phyloP scores from a whole-genome alignment of 2,888 invertebrate species.

The Melanchra persicariae region DNA sequence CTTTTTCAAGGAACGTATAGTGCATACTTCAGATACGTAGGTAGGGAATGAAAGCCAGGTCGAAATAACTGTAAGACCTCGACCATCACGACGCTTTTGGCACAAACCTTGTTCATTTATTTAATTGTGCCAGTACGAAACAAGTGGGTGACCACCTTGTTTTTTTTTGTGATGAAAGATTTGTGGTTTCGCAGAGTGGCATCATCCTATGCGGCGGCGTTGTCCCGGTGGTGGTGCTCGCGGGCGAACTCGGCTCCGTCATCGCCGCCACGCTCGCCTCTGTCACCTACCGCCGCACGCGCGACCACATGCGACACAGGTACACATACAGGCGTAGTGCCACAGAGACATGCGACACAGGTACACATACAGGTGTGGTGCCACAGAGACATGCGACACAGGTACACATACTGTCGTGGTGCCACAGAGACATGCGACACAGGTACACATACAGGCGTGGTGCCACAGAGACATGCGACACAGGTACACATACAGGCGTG shows the following conservation, averaged over 20 bases:
- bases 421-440: not conserved
- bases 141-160: too few species aligned
- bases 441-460: conserved; percentile 71
- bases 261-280: conserved; percentile 88
- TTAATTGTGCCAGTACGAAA: too few species aligned
- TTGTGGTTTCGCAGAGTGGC: conserved; percentile 73
- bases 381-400: not conserved
- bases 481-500: too few species aligned
- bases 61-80: too few species aligned
- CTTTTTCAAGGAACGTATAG: too few species aligned
- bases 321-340: not conserved
- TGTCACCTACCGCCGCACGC: conserved; percentile 76
- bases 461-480: conserved; percentile 67
- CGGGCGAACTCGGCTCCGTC: conserved; percentile 88
- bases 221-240: conserved; percentile 84
- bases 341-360: not conserved
- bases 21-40: too few species aligned
- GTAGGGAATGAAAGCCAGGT: too few species aligned
- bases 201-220: conserved; percentile 84
- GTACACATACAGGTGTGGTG: not conserved
- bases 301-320: conserved; percentile 58
- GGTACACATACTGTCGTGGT: too few species aligned
- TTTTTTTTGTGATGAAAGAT: too few species aligned
- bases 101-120: too few species aligned
- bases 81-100: too few species aligned